These are phyloP conservation scores for Stigmatopora nigra DNA, from an alignment of 2,113 vertebrate genomes.

Conservation along the genomic window DNA sequence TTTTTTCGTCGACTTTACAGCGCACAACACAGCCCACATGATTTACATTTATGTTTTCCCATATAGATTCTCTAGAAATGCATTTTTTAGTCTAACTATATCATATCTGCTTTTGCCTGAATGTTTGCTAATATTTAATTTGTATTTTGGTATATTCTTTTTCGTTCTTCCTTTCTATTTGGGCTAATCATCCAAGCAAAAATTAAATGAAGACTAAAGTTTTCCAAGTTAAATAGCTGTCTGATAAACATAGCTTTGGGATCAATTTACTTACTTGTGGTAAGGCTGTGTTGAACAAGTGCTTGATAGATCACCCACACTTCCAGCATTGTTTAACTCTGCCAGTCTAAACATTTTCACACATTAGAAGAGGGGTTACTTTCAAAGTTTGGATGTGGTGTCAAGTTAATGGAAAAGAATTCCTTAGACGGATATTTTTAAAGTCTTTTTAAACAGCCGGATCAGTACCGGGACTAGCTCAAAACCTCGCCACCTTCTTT, in stretches of 20 bases:
- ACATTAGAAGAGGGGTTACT: constrained; percentile 38
- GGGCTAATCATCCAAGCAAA: neutral
- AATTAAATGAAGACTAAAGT: constrained; percentile 25
- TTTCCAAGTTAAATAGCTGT: constrained; percentile 14
- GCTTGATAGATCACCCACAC: constrained; percentile 33
- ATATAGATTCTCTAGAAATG: no score
- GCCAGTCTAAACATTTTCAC: constrained; percentile 66
- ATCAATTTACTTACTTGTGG: constrained; percentile 15
- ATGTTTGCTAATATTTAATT: no score
- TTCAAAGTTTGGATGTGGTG: constrained; percentile 24
- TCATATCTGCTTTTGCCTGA: no score
- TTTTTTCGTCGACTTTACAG: no score
- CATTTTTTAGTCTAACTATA: no score
- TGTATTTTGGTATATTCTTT: no score
- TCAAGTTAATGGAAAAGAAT: constrained; percentile 34
- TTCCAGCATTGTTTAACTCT: constrained; percentile 33
- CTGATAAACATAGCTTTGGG: constrained; percentile 17
- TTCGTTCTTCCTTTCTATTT: neutral
- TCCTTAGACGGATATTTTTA: constrained; percentile 26
- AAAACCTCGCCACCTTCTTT: constrained; percentile 1
- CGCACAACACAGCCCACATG: no score
- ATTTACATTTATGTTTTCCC: no score
- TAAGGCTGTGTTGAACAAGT: constrained; percentile 19
- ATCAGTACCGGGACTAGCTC: constrained; percentile 31
- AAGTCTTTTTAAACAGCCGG: constrained; percentile 40